Evolutionary conservation across 2,113 vertebrate genomes (phyloP).

Genomic region (Zosterops borbonicus): DNA sequence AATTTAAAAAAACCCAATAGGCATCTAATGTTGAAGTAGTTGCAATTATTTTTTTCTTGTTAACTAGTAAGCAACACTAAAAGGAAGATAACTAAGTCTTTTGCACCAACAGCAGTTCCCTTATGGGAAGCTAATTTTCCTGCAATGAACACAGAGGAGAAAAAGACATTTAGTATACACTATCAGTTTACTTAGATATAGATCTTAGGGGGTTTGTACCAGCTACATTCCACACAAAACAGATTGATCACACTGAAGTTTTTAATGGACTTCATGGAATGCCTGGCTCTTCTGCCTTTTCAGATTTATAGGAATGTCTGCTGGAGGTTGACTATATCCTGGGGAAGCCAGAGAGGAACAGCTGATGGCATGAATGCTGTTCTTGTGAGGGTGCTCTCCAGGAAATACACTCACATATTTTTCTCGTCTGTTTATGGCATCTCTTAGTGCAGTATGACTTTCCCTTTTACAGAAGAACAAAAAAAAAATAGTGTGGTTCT

Average conservation of each 20-base stretch:
- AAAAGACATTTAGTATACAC: not conserved
- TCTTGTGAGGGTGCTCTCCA: not conserved
- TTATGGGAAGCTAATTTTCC: not conserved
- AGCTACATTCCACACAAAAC: not conserved
- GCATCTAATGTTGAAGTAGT: not conserved
- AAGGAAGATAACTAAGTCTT: not conserved
- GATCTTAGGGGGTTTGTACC: not conserved
- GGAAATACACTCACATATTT: not conserved
- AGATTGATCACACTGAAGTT: not conserved
- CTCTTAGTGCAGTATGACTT: not conserved
- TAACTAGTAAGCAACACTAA: not conserved
- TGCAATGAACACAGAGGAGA: not conserved
- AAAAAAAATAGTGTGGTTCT: not conserved
- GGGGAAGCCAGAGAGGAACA: not conserved
- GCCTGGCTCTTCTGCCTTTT: not conserved
- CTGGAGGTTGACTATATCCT: not conserved
- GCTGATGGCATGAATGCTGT: not conserved
- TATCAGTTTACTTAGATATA: not conserved
- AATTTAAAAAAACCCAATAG: not conserved
- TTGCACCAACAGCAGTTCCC: not conserved
- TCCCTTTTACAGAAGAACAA: not conserved
- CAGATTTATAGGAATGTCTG: slow-evolving; percentile 18
- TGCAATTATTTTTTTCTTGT: not conserved
- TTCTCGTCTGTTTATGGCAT: not conserved
- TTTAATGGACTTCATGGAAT: not conserved